These are phyloP conservation scores for Netelia melanura DNA, from an alignment of 2,888 invertebrate species.

Conservation along the genomic window DNA sequence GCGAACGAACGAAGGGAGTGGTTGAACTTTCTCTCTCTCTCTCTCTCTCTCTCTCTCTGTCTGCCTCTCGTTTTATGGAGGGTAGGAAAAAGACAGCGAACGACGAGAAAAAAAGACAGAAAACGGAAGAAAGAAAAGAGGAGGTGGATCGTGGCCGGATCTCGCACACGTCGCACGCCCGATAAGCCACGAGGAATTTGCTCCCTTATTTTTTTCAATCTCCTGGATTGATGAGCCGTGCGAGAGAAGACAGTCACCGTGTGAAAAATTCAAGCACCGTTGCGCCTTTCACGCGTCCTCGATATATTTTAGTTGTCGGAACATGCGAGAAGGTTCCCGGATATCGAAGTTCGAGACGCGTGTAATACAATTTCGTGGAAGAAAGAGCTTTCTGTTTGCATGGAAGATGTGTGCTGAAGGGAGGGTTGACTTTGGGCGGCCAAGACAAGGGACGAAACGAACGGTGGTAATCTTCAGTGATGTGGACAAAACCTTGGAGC, in stretches of 20 bases:
- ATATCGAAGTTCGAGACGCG: constrained; percentile 36
- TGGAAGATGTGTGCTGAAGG: constrained; percentile 6
- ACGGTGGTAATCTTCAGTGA: constrained; percentile 21
- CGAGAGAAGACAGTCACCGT: constrained; percentile 13
- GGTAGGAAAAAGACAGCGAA: not conserved
- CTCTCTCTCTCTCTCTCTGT: too few relatives aligned
- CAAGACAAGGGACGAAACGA: not conserved
- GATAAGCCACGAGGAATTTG: constrained; percentile 59
- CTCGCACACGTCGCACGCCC: constrained; percentile 49
- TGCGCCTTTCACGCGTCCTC: not conserved
- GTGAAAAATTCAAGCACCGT: constrained; percentile 45
- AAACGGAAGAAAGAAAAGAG: constrained; percentile 14
- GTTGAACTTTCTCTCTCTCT: not conserved
- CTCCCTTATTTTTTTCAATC: constrained; percentile 64
- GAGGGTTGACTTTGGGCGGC: constrained; percentile 3
- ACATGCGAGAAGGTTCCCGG: constrained; percentile 6
- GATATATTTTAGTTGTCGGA: constrained; percentile 29
- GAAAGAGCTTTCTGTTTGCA: constrained; percentile 36
- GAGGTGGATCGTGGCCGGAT: constrained; percentile 27
- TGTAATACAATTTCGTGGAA: constrained; percentile 58
- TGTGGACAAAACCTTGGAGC: constrained; percentile 14
- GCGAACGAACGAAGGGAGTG: constrained; percentile 8
- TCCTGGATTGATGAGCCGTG: constrained; percentile 59
- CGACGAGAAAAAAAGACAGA: not conserved
- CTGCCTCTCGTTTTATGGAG: too few relatives aligned